phyloP scores from a whole-genome alignment of 2,888 invertebrate genomes.

The Sphecodes monilicornis region DNA sequence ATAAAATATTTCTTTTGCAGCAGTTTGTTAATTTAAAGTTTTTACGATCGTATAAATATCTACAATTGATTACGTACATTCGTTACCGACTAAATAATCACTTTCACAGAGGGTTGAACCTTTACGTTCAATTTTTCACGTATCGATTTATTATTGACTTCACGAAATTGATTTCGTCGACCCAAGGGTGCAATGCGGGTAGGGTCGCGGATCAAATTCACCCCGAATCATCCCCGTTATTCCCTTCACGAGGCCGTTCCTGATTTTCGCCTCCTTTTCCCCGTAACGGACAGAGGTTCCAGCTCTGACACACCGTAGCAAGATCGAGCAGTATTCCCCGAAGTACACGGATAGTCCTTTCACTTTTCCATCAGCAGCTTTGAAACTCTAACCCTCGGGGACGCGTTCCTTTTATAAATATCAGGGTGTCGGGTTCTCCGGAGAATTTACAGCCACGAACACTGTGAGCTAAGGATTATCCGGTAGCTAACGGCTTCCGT shows the following conservation, averaged over 20 bases:
- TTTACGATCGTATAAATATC: neutral
- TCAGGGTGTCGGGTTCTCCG: slow-evolving; percentile 34
- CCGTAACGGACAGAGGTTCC: neutral
- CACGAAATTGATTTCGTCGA: neutral
- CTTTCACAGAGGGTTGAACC: neutral
- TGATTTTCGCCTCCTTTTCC: slow-evolving; percentile 17
- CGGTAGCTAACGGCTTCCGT: slow-evolving; percentile 36
- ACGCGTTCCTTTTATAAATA: slow-evolving; percentile 58
- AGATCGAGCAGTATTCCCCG: slow-evolving; percentile 38
- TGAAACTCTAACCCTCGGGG: slow-evolving; percentile 54
- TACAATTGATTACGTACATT: neutral
- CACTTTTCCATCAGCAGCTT: slow-evolving; percentile 54
- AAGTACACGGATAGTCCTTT: slow-evolving; percentile 52
- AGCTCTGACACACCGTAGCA: slow-evolving; percentile 11
- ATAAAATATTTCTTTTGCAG: neutral
- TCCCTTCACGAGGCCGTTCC: neutral
- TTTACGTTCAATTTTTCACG: neutral
- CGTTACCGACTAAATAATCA: neutral
- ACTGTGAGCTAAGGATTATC: slow-evolving; percentile 31
- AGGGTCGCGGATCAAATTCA: neutral
- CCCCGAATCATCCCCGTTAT: neutral
- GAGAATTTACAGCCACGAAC: slow-evolving; percentile 47
- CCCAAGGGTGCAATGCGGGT: neutral
- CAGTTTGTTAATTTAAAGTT: neutral
- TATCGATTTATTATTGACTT: neutral